Percentiles rank a stretch among this genome's conserved stretches.
phyloP scores from a whole-genome alignment of 2,113 vertebrate species.

The Dryoscopus gambensis region DNA sequence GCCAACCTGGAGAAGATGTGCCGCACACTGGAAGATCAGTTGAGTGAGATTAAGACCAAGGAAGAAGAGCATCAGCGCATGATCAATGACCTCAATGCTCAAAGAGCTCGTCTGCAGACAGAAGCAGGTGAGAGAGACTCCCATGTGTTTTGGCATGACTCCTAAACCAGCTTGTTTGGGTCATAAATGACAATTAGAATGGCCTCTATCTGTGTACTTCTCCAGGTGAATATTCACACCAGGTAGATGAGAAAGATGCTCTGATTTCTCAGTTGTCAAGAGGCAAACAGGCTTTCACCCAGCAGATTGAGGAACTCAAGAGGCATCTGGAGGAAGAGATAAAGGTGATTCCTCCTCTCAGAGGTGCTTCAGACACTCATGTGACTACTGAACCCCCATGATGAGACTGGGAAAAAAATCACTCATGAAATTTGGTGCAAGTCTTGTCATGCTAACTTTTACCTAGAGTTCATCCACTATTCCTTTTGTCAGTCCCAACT shows the following conservation, averaged over 20 bases:
- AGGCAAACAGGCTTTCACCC: constrained; percentile 78
- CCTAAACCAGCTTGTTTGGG: too few species aligned
- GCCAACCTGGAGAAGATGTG: constrained; percentile 44
- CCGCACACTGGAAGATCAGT: background rate
- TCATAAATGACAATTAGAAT: too few species aligned
- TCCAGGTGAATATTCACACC: constrained; percentile 19
- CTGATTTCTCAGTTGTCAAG: constrained; percentile 80
- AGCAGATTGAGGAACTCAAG: constrained; percentile 84
- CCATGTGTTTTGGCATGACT: too few species aligned
- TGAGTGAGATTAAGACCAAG: background rate
- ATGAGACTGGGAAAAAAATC: background rate
- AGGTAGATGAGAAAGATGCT: constrained; percentile 62
- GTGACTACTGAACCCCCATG: background rate
- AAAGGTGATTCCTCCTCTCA: constrained; percentile 64
- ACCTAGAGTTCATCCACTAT: background rate
- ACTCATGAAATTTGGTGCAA: background rate
- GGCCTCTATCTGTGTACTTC: too few species aligned
- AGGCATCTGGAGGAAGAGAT: constrained; percentile 80
- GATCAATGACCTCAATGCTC: background rate
- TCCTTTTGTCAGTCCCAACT: background rate
- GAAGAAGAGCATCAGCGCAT: background rate
- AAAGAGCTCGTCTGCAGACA: background rate
- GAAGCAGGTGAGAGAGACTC: background rate
- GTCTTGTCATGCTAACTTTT: background rate
- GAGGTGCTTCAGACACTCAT: background rate